A percentile compares a stretch with the other conserved stretches of the same genome.
phyloP scores from a whole-genome alignment of 1,140 invertebrate genomes.

The Bombus ignitus region DNA sequence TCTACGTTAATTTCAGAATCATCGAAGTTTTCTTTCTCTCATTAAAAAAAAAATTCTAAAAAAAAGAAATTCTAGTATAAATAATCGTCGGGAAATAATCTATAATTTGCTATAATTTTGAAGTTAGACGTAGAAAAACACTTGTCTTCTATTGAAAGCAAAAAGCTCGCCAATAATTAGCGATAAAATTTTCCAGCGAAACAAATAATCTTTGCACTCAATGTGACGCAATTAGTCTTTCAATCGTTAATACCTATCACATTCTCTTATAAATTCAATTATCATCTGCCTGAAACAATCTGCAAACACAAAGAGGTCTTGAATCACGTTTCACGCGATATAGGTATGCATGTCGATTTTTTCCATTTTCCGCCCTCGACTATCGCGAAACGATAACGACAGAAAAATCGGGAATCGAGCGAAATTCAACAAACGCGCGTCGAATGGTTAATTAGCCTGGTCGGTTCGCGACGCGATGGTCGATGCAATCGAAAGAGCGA shows the following conservation, averaged over 20 bases:
- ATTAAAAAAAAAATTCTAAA: too few relatives aligned
- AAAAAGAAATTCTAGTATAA: too few relatives aligned
- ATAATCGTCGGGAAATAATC: too few relatives aligned
- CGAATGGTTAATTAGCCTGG: constrained; percentile 42
- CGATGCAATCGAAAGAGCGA: constrained; percentile 45
- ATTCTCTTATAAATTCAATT: background rate
- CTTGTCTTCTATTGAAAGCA: background rate
- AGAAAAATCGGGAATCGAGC: background rate
- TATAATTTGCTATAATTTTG: too few relatives aligned
- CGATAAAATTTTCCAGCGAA: too few relatives aligned
- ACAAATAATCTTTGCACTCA: too few relatives aligned
- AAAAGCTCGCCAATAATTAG: background rate
- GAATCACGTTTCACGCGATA: background rate
- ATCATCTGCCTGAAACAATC: background rate
- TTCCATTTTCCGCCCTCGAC: background rate
- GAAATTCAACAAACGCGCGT: background rate
- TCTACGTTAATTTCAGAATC: too few relatives aligned
- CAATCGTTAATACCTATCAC: too few relatives aligned
- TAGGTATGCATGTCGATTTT: background rate
- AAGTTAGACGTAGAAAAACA: background rate
- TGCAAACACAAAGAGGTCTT: background rate
- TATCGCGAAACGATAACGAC: background rate
- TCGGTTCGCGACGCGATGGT: background rate
- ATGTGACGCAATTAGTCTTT: too few relatives aligned
- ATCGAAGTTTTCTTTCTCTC: too few relatives aligned